Base-by-base conservation (phyloP, 2,113 vertebrate genomes). In the Urocolius indicus region DNA sequence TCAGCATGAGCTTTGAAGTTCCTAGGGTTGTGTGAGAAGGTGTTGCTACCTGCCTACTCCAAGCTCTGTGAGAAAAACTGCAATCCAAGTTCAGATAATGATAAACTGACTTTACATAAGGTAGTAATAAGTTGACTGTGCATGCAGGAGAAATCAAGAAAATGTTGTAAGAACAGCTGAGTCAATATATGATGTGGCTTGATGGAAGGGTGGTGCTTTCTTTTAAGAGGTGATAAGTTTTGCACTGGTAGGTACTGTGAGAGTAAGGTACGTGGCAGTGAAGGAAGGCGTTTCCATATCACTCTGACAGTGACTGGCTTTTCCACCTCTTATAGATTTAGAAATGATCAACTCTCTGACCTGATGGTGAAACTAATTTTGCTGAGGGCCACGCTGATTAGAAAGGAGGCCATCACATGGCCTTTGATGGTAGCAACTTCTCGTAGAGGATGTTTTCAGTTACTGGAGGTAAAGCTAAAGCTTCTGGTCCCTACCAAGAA, bases 251-350 rank as follows among this genome's bases (percentile, higher is more conserved):
- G 12, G 4, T 9, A 15, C 22, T 45, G 3, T 5, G 23, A 36
- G 16, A 0, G 0, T 0, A 1, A 63, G 77, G 61, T 41, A 24
- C 2, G 2, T 75, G 61, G 51, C 32, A 19, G 46, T 6, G 20
- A 54, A 69, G 49, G 49, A 43, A 48, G 15, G 10, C 29, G 26
- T 78, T 78, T 51, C 69, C 54, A 2, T 57, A 3, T 29, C 11
- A 0, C 65, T 51, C 54, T 72, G 76, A 51, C 57, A 27, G 36
- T 8, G 29, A 17, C 38, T 32, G 3, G 8, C 18, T 71, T 69
- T n/a, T 43, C 13, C 17, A 1, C 19, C 49, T 75, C 29, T 59
- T 6, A 6, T 66, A 0, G 3, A 26, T 69, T 76, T 38, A 48
- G 49, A 61, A 87, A 1, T 19, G 10, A 2, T 32, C 52, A 45